These are phyloP conservation scores for Neocrepidodera transversa DNA, from an alignment of 2,888 invertebrate genomes.

Conservation along the genomic window DNA sequence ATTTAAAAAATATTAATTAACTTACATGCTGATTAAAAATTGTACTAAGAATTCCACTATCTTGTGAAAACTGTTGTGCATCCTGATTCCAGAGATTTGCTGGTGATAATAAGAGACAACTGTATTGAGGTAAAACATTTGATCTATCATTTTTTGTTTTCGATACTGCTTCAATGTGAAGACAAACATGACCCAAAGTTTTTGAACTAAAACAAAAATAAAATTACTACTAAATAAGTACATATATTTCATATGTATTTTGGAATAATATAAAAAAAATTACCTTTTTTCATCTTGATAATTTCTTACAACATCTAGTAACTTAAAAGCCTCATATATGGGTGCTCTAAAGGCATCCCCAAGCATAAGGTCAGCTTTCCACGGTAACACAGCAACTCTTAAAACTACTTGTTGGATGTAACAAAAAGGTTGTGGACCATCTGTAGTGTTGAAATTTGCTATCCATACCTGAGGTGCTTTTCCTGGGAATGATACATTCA, in stretches of 20 bases:
- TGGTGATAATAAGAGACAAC: conserved; percentile 89
- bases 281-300: conserved; percentile 78
- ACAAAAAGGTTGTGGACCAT: conserved; percentile 64
- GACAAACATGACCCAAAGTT: conserved; percentile 81
- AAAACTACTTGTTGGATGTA: conserved; percentile 81
- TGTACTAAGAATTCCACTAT: conserved; percentile 80
- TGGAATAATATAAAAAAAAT: conserved; percentile 47
- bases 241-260: too few relatives aligned
- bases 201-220: conserved; percentile 65
- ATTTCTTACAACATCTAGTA: conserved; percentile 85
- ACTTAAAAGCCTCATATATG: conserved; percentile 85
- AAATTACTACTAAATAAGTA: background rate
- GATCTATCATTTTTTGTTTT: conserved; percentile 60
- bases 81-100: conserved; percentile 94
- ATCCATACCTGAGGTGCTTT: conserved; percentile 79
- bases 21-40: conserved; percentile 84
- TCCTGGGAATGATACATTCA: conserved; percentile 88
- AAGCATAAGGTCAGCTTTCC: conserved; percentile 80
- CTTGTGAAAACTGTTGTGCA: conserved; percentile 77
- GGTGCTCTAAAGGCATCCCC: conserved; percentile 94
- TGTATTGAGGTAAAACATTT: conserved; percentile 84
- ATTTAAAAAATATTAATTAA: conserved; percentile 33
- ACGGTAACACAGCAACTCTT: conserved; percentile 80
- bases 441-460: conserved; percentile 57
- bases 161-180: conserved; percentile 84